These are phyloP conservation scores for Papilio protenor DNA, from an alignment of 2,888 invertebrate genomes.

Conservation along the genomic window DNA sequence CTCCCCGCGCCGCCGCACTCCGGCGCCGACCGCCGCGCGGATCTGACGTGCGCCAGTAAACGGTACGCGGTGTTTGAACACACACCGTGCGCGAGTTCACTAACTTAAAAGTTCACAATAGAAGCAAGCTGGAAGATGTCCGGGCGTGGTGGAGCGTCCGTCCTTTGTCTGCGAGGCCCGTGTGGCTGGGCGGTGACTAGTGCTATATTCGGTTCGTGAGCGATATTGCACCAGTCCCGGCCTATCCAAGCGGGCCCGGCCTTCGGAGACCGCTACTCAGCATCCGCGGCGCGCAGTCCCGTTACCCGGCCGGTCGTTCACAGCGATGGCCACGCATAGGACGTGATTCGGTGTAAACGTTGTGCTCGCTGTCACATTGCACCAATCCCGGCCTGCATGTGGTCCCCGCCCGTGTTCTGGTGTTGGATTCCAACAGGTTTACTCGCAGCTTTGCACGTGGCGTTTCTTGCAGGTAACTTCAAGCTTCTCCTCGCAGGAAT, in stretches of 20 bases:
- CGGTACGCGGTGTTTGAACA: conserved; percentile 46
- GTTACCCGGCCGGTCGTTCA: conserved; percentile 80
- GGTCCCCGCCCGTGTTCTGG: conserved; percentile 66
- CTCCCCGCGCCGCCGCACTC: conserved; percentile 69
- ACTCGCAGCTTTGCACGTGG: conserved; percentile 51
- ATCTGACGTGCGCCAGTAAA: conserved; percentile 53
- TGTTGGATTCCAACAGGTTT: conserved; percentile 50
- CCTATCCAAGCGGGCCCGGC: conserved; percentile 82
- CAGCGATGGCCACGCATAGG: conserved; percentile 83
- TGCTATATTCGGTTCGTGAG: conserved; percentile 80
- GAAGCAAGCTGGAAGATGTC: conserved; percentile 40
- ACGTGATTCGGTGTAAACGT: conserved; percentile 83
- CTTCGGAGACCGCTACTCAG: conserved; percentile 80
- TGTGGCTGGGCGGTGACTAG: conserved; percentile 82
- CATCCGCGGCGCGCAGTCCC: conserved; percentile 82
- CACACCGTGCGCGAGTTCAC: conserved; percentile 51
- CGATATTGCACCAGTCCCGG: conserved; percentile 85
- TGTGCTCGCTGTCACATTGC: conserved; percentile 82
- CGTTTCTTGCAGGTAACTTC: conserved; percentile 50
- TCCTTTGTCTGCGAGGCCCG: conserved; percentile 80
- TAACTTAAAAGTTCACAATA: conserved; percentile 48
- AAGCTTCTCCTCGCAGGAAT: conserved; percentile 36
- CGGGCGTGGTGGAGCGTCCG: conserved; percentile 67
- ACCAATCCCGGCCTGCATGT: conserved; percentile 85
- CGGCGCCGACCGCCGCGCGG: conserved; percentile 65